Conservation (phyloP, 2,797 vertebrate species). For the Bradypodion pumilum region DNA sequence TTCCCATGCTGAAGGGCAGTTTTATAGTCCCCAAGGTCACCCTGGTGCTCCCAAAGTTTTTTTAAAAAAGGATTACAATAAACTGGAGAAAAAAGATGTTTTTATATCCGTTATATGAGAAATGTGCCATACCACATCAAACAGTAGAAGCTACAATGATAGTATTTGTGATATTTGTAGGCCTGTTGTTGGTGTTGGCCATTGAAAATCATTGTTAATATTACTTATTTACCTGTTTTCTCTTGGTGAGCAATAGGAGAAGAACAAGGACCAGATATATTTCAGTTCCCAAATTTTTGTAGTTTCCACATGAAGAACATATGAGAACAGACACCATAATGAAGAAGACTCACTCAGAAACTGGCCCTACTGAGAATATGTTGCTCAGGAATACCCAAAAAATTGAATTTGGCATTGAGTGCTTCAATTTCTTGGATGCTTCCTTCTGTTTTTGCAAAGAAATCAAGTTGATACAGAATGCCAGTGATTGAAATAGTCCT, state of each 20-base stretch:
- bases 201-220: background rate
- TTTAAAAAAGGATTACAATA: no score
- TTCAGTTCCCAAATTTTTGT: background rate
- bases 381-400: background rate
- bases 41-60: no score
- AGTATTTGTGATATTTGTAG: constrained; percentile 34
- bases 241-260: background rate
- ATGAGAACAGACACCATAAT: background rate
- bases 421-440: background rate
- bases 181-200: background rate
- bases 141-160: background rate
- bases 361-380: background rate
- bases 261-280: background rate
- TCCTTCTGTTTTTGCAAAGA: background rate
- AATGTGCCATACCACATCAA: constrained; percentile 35
- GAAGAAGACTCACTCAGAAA: background rate
- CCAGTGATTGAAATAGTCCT: background rate
- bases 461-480: background rate
- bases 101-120: background rate
- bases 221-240: background rate
- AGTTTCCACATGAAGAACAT: background rate
- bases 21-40: no score
- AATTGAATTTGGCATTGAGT: background rate
- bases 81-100: no score
- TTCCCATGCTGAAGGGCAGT: background rate